These are phyloP conservation scores for Salvelinus fontinalis DNA, from an alignment of 2,113 vertebrate genomes.

Conservation along the genomic window DNA sequence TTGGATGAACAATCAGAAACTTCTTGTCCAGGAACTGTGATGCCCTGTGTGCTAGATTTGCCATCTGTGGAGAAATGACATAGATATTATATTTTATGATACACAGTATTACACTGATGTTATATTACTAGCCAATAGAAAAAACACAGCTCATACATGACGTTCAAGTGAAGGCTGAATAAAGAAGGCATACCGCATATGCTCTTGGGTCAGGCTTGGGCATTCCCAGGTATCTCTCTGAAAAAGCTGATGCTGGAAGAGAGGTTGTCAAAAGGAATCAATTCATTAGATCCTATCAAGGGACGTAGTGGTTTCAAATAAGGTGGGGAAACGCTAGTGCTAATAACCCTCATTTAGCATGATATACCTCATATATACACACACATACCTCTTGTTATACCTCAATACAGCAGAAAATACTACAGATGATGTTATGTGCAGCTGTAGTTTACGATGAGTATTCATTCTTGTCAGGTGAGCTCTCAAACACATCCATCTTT, in stretches of 20 bases:
- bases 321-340: too few relatives aligned
- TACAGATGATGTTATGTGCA: too few relatives aligned
- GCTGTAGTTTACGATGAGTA: neutral
- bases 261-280: conserved; percentile 26
- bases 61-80: conserved; percentile 73
- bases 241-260: conserved; percentile 89
- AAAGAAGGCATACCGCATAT: conserved; percentile 78
- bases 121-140: neutral
- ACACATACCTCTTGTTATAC: too few relatives aligned
- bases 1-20: conserved; percentile 93
- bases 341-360: too few relatives aligned
- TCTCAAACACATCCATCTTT: too few relatives aligned
- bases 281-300: too few relatives aligned
- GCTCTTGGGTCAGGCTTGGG: conserved; percentile 85
- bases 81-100: too few relatives aligned
- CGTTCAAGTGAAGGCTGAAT: neutral
- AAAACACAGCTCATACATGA: neutral
- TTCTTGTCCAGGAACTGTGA: conserved; percentile 84
- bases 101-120: neutral
- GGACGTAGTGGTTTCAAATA: too few relatives aligned
- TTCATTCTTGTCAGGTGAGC: neutral
- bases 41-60: conserved; percentile 81
- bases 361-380: too few relatives aligned
- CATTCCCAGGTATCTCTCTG: conserved; percentile 90
- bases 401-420: too few relatives aligned